These are phyloP conservation scores for Doris montereyensis DNA, from an alignment of 2,888 invertebrate species.

Conservation along the genomic window DNA sequence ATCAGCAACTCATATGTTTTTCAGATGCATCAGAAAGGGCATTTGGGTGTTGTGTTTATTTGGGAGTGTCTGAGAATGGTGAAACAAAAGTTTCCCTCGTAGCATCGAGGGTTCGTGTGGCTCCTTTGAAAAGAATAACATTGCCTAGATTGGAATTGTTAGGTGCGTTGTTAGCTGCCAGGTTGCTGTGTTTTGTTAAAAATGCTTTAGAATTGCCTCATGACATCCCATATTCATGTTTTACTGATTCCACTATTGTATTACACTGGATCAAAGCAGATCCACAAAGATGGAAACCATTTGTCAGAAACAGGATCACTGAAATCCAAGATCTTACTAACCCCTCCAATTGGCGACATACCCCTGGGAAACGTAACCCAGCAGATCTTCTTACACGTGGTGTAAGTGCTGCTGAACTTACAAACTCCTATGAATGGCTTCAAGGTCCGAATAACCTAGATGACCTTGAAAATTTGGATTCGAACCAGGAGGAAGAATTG, in stretches of 20 bases:
- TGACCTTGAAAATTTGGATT: too few relatives aligned
- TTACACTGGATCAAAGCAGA: constrained; percentile 46
- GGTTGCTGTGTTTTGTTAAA: constrained; percentile 39
- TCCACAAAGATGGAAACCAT: constrained; percentile 46
- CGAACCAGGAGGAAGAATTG: too few relatives aligned
- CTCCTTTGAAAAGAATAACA: constrained; percentile 48
- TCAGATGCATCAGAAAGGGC: constrained; percentile 50
- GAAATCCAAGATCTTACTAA: constrained; percentile 44
- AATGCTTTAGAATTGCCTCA: constrained; percentile 46
- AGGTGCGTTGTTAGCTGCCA: constrained; percentile 26
- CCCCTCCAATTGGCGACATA: background rate
- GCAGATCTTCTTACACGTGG: too few relatives aligned
- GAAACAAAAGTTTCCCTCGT: constrained; percentile 20
- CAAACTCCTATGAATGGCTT: too few relatives aligned
- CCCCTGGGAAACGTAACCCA: too few relatives aligned
- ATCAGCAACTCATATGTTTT: constrained; percentile 45
- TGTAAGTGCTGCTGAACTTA: too few relatives aligned
- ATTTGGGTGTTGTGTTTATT: constrained; percentile 49
- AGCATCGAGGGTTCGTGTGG: constrained; percentile 47
- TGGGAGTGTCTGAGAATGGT: constrained; percentile 8
- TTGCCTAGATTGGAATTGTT: constrained; percentile 45
- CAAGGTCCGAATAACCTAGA: too few relatives aligned
- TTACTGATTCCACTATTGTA: constrained; percentile 12
- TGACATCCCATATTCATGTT: constrained; percentile 27
- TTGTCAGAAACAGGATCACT: constrained; percentile 51